Evolutionary conservation across 2,888 invertebrate species (phyloP), one percentile per base, ranked within the genome.

Genomic region (Cephus pygmeus): DNA sequence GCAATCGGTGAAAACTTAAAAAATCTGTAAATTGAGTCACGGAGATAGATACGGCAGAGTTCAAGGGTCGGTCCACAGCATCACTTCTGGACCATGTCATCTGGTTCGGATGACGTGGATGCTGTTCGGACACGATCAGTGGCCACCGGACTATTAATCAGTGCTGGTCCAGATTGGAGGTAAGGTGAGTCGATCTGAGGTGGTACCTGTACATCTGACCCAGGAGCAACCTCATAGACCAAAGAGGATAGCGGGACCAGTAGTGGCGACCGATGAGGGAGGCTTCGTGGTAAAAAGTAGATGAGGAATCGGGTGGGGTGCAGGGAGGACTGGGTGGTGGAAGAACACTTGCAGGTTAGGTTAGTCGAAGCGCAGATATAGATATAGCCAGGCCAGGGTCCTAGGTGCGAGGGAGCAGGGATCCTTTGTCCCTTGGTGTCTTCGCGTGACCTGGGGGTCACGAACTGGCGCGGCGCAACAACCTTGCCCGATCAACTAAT

Each of bases 401-500:
- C 9, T 23, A 23, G 23, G 56, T 56, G 56, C 9, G 23, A 23
- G 56, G 23, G 56, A 56, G 56, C 23, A 23, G n/a, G 35, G 3
- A 0, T 74, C 74, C 74, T 35, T 74, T 74, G 74, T 74, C n/a
- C 74, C 31, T 31, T 30, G 74, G 74, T 36, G 35, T 74, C 74
- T 74, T 74, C 15, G 1, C 35, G 35, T 56, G 56, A 56, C 23
- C 36, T 4, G 36, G 56, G 56, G 56, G 56, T 56, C 74, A 74
- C 11, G 74, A 33, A 23, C 74, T 74, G 35, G n/a, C 74, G 74
- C 74, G 23, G 34, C 36, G 23, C 34, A 31, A 34, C 71, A 33
- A 71, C 71, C 71, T 71, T 34, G 71, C 31, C 79, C 85, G 83
- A 84, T 82, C 83, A 79, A 83, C 79, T 82, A 87, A 86, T 86